Base-by-base conservation (phyloP, 1,140 invertebrate species). In the Aphelenchoides fujianensis region DNA sequence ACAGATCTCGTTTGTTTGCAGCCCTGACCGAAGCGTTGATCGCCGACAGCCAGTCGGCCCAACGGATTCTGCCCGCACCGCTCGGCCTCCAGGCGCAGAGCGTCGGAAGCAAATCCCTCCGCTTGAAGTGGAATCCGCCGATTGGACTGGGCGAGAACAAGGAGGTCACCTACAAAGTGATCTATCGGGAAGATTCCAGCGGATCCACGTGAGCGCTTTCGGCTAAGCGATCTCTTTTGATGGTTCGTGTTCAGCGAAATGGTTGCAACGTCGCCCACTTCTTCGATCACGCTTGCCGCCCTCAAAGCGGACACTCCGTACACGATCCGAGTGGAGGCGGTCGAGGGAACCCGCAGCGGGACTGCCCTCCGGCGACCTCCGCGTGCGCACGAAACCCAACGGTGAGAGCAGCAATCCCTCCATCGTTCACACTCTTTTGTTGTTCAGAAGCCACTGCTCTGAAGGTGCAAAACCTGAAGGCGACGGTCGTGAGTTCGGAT, bases 181-280 rank as follows among this genome's bases (percentile, higher is more conserved):
- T 55, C 37, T 80, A 71, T 37, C 74, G 78, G 12, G 78, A 81
- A 71, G 74, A 77, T 34, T 12, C 19, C 37, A 30, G 36, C 16
- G 32, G 30, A 27, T 34, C 1, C 28, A 36, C 23, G 63, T 34
- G 30, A 36, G 16, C 31, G 59, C 30, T 61, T 48, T 61, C 59
- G 31, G 1, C 0, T 27, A 48, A 48, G 12, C 23, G 23, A 59
- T 59, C 5, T 5, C 5, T 7, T 7, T 59, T 5, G 34, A 59
- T 66, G n/a, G 53, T 3, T 73, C 74, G 12, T 77, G 34, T 76
- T 37, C 37, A 81, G 75, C n/a, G 78, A 80, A 41, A 48, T 75
- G 9, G 55, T 53, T 9, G 19, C 41, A 12, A 80, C 73, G 23
- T 61, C 77, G 9, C 23, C 74, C 19, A 54, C 66, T 23, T 63